Base-by-base conservation (phyloP, 2,113 vertebrate genomes). In the Caranx melampygus region DNA sequence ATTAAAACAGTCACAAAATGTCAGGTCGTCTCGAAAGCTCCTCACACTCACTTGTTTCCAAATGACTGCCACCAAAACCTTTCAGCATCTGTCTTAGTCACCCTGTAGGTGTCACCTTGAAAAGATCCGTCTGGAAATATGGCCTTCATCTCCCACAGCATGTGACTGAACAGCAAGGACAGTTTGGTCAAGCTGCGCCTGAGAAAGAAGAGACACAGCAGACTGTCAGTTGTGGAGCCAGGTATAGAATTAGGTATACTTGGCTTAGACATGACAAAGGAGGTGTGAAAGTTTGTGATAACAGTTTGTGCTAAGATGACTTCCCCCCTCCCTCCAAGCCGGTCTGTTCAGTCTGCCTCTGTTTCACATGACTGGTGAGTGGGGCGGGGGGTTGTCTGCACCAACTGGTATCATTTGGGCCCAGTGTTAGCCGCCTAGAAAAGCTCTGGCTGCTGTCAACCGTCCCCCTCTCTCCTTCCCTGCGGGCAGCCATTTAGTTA, bases 91-190 rank as follows among this genome's bases (percentile, higher is more conserved):
- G 76, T 58, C 63, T 95, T 94, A 8, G 79, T 91, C 72, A 95
- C 33, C 59, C 75, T 94, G 84, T 95, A 97, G 0, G 60, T 75
- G 83, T 96, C 89, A 1, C 96, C 96, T 0, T 94, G 91, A 92
- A 96, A 97, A 18, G 47, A 35, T 0, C 96, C 96, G 0, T 49
- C 73, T 0, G 96, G 96, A 89, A 96, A 96, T 77, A 97, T 78
- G 0, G 95, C 94, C 1, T 73, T 89, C 15, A 97, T 87, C 70
- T 97, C 96, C 5, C 92, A 90, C 0, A 96, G 84, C 94, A 97
- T 96, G 91, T 98, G 95, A 63, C 96, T 97, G 92, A 97, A 97
- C 85, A 97, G 94, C 76, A 97, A 87, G 9, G 96, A 95, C 73
- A 97, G 88, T 81, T 97, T 98, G 45, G 95, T 96, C 76, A 97